Evolutionary conservation across 2,797 vertebrate species (phyloP).

Genomic region (Botia almorhae): DNA sequence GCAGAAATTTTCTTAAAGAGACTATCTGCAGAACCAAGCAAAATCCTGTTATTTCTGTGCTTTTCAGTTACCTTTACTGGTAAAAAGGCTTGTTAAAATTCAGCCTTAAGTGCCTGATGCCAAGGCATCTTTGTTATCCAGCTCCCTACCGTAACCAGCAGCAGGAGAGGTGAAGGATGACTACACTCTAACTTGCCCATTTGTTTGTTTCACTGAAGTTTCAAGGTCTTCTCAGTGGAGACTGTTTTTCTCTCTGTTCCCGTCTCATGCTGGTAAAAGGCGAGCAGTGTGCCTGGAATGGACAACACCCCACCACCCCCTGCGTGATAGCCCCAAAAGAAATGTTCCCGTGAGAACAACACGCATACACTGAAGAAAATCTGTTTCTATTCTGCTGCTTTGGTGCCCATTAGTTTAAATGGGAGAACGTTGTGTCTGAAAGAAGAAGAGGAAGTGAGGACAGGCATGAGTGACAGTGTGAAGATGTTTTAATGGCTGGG

Average conservation of each 20-base stretch:
- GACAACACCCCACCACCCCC: slow-evolving; percentile 37
- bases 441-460: slow-evolving; percentile 29
- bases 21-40: slow-evolving; percentile 5
- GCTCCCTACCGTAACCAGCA: slow-evolving; percentile 29
- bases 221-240: slow-evolving; percentile 54
- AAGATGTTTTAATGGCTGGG: slow-evolving; percentile 28
- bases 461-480: slow-evolving; percentile 44
- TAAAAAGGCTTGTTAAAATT: no score
- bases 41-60: slow-evolving; percentile 12
- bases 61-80: neutral
- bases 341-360: slow-evolving; percentile 46
- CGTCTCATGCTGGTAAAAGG: slow-evolving; percentile 50
- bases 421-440: slow-evolving; percentile 26
- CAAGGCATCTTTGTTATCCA: slow-evolving; percentile 17
- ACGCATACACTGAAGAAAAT: neutral
- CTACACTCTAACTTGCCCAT: slow-evolving; percentile 17
- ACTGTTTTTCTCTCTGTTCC: slow-evolving; percentile 48
- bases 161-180: slow-evolving; percentile 41
- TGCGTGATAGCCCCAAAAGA: slow-evolving; percentile 9
- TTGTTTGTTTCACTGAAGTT: slow-evolving; percentile 54
- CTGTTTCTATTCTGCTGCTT: slow-evolving; percentile 15
- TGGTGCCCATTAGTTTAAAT: slow-evolving; percentile 38
- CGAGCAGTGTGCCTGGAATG: slow-evolving; percentile 44
- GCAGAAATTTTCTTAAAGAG: slow-evolving; percentile 1
- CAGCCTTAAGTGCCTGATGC: slow-evolving; percentile 1